Percentiles rank a stretch among this genome's conserved stretches.
These are phyloP conservation scores for Anguilla obscura DNA, from an alignment of 2,797 vertebrate species.

Conservation along the genomic window DNA sequence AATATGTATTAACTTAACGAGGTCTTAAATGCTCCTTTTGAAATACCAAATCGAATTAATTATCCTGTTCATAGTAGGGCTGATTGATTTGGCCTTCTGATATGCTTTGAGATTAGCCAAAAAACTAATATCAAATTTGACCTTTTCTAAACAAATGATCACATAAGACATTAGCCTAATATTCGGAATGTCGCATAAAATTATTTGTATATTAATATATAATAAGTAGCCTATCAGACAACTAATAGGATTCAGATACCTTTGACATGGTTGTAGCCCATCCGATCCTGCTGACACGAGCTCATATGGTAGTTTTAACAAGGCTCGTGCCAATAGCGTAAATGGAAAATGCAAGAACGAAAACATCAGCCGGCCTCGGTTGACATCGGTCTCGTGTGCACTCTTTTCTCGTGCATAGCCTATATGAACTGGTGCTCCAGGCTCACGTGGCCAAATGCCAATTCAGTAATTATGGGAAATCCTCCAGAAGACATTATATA, in stretches of 20 bases:
- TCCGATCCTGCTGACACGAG: background rate
- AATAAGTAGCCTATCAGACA: background rate
- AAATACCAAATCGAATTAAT: background rate
- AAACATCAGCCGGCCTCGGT: constrained; percentile 29
- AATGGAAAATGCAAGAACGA: background rate
- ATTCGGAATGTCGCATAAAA: too few species aligned
- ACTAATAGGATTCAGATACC: background rate
- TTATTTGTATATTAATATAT: background rate
- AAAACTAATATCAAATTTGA: background rate
- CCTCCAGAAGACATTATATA: constrained; percentile 70
- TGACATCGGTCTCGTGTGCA: constrained; percentile 48
- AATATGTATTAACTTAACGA: background rate
- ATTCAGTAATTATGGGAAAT: constrained; percentile 47
- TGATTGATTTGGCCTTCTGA: background rate
- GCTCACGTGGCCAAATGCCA: constrained; percentile 24
- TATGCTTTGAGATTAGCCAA: background rate
- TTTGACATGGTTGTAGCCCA: background rate
- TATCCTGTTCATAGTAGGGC: background rate
- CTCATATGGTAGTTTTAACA: background rate
- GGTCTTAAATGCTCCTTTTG: background rate
- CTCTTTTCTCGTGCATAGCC: background rate
- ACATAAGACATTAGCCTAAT: too few species aligned
- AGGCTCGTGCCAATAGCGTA: background rate
- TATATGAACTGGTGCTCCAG: background rate
- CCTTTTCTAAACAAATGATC: too few species aligned